These are phyloP conservation scores for human DNA, from an alignment of 2,113 vertebrate genomes.

Conservation along the genomic window DNA sequence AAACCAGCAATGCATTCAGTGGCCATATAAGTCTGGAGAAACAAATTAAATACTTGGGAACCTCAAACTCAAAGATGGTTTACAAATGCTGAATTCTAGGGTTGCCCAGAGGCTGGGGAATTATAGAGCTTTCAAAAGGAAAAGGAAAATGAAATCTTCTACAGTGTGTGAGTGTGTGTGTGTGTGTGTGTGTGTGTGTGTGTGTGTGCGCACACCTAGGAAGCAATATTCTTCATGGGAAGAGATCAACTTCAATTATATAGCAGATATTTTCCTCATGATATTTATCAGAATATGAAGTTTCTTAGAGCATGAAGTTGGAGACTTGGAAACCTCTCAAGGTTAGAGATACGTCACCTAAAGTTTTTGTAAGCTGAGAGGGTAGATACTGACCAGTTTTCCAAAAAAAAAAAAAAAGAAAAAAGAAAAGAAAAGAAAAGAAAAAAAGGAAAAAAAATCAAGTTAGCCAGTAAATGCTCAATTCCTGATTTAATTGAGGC, in stretches of 20 bases:
- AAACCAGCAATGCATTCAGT: neutral
- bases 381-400: neutral
- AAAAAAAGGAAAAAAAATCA: neutral
- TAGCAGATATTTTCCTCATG: neutral
- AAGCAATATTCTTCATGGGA: neutral
- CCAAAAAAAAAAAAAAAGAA: neutral
- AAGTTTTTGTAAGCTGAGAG: too few species aligned
- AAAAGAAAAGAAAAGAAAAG: too few species aligned
- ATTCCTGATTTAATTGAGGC: neutral
- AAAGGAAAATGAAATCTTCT: neutral
- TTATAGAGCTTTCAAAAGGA: neutral
- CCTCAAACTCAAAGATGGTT: neutral
- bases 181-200: too few species aligned
- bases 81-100: neutral
- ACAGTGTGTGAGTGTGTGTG: neutral
- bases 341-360: neutral
- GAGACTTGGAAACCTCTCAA: neutral
- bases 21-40: neutral
- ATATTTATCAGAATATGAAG: neutral
- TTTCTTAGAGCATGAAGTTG: neutral
- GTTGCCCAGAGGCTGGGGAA: neutral
- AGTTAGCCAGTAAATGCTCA: neutral
- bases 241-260: neutral
- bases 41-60: neutral
- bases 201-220: fast-evolving